phyloP scores from a whole-genome alignment of 2,113 vertebrate species.

The Rallus limicola region DNA sequence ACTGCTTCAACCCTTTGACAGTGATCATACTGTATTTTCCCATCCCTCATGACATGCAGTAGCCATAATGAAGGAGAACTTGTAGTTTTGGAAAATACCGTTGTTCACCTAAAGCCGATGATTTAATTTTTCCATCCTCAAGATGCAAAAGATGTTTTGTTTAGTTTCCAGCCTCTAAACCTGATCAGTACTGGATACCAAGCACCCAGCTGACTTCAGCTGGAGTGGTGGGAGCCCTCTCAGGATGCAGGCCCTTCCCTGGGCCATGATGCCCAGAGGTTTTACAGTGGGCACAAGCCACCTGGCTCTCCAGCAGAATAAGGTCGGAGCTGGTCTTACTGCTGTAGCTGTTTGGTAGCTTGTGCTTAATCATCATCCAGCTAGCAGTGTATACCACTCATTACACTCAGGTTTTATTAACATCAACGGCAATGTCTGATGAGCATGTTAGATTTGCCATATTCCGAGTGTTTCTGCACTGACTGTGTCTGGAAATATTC shows the following conservation, averaged over 20 bases:
- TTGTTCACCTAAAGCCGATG: neutral
- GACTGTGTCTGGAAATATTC: neutral
- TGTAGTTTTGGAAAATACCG: neutral
- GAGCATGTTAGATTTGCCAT: rapidly evolving
- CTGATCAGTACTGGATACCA: neutral
- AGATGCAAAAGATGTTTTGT: neutral
- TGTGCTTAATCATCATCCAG: neutral
- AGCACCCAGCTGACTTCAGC: neutral
- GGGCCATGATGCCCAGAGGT: rapidly evolving
- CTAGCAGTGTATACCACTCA: neutral
- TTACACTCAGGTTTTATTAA: neutral
- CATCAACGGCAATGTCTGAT: neutral
- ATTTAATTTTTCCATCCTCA: neutral
- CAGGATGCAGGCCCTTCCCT: neutral
- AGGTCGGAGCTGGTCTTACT: neutral
- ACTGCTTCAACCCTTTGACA: neutral
- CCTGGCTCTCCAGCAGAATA: neutral
- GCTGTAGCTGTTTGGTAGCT: neutral
- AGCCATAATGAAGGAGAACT: neutral
- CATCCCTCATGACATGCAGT: neutral
- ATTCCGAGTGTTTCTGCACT: neutral
- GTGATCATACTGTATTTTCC: neutral
- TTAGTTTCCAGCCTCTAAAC: neutral
- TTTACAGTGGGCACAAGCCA: neutral
- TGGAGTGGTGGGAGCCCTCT: neutral